Percentiles rank a stretch among this genome's conserved stretches.
phyloP scores from a whole-genome alignment of 2,888 invertebrate species.

The Lepidochitona cinerea region DNA sequence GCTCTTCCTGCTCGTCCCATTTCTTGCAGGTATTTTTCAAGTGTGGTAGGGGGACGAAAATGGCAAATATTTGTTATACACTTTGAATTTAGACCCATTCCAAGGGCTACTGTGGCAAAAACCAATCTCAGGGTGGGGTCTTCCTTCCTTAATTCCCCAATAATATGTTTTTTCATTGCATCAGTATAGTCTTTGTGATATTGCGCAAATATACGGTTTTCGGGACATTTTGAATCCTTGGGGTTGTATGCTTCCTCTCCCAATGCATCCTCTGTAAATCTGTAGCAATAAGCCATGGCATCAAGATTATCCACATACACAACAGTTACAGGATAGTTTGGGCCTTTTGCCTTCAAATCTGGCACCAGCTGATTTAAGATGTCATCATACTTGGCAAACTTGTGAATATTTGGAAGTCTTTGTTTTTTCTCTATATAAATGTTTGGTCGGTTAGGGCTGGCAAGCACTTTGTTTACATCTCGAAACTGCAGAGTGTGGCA shows the following conservation, averaged over 20 bases:
- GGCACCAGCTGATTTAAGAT: not conserved
- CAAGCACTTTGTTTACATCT: too few relatives aligned
- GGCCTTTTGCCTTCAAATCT: not conserved
- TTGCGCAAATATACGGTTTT: constrained; percentile 13
- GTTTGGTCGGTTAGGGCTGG: too few relatives aligned
- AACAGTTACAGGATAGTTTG: constrained; percentile 12
- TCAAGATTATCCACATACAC: constrained; percentile 6
- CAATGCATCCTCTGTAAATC: not conserved
- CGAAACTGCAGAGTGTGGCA: too few relatives aligned
- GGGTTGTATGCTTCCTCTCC: not conserved
- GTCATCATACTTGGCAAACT: constrained; percentile 12
- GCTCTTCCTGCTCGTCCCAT: constrained; percentile 12
- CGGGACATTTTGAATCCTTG: too few relatives aligned
- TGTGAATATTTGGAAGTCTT: constrained; percentile 5
- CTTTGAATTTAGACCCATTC: constrained; percentile 10
- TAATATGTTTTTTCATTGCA: constrained; percentile 3
- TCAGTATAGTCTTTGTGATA: constrained; percentile 9
- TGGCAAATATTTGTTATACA: not conserved
- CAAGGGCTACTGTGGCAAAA: constrained; percentile 11
- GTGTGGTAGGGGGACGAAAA: not conserved
- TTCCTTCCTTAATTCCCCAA: not conserved
- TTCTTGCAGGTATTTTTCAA: not conserved
- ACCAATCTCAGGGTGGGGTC: not conserved
- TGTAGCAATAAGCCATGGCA: not conserved
- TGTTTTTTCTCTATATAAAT: too few relatives aligned